These are phyloP conservation scores for Crotalus horridus DNA, from an alignment of 2,113 vertebrate genomes.

Conservation along the genomic window DNA sequence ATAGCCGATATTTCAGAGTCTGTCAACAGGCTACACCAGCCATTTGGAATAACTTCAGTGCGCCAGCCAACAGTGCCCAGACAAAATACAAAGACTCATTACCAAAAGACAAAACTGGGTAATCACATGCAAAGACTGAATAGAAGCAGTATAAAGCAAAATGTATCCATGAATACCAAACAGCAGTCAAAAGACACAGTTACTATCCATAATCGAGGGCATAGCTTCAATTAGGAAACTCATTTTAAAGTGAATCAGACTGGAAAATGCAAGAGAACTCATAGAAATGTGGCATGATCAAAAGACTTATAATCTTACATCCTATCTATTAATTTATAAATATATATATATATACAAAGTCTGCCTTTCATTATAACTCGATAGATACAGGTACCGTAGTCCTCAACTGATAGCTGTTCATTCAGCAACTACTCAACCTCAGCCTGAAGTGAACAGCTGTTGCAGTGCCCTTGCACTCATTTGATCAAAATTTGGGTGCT, in stretches of 20 bases:
- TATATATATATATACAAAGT: not conserved
- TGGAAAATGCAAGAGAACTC: not conserved
- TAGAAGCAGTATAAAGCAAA: not conserved
- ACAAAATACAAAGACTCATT: not conserved
- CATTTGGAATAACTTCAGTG: not conserved
- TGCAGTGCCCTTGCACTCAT: not conserved
- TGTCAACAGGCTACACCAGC: not conserved
- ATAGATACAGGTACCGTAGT: not conserved
- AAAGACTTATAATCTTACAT: no score
- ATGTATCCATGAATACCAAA: not conserved
- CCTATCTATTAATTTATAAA: not conserved
- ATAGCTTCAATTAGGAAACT: not conserved
- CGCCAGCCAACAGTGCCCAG: not conserved
- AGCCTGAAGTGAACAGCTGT: not conserved
- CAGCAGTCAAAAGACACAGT: not conserved
- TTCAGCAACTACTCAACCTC: not conserved
- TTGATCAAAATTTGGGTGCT: not conserved
- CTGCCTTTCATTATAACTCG: not conserved
- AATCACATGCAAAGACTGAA: not conserved
- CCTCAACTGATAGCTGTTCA: not conserved
- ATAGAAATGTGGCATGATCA: not conserved
- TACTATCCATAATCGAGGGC: not conserved
- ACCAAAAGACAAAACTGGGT: not conserved
- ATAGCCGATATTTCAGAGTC: not conserved
- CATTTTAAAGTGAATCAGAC: not conserved